Evolutionary conservation across 2,888 invertebrate genomes (phyloP), one percentile per base, ranked within the genome.

Genomic region (Sialis lutaria): DNA sequence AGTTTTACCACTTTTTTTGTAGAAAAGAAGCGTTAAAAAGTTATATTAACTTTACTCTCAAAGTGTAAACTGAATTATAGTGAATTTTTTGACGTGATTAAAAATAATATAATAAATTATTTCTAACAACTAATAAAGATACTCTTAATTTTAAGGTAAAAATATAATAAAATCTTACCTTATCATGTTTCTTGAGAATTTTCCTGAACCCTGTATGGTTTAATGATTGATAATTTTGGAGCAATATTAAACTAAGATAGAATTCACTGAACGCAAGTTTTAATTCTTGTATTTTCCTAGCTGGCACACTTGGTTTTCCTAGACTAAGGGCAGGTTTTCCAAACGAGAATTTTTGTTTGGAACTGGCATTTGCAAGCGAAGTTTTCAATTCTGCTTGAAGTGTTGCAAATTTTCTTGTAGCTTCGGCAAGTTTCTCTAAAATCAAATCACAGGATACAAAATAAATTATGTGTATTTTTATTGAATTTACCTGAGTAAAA

Each of bases 261-360:
- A 88, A 91, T 68, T 90, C 90, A 57, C 85, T 86, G 65, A 88
- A 91, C 46, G 90, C 90, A 53, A 90, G 69, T 64, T 88, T 88
- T 51, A 91, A 67, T 61, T 89, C 88, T 59, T 84, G 83, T 47
- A 82, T 66, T 60, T 84, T 86, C 41, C 84, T 69, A 0, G 76
- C 69, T 0, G 79, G 75, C 12, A 77, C 65, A 53, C 64, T 43
- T 9, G 55, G 56, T 51, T 57, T 61, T 46, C 56, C 56, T 44
- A 50, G 51, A 45, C 53, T 53, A 34, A 51, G 50, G 50, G 53
- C 3, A 48, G 34, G 7, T 37, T 48, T 43, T 52, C 56, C 57
- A 51, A 62, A 56, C 50, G 58, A 60, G 50, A 60, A 55, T 52
- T 60, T 58, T 46, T 54, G 53, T 46, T 56, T 55, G 33, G 57